Conservation (phyloP, 2,888 invertebrate species). For the Corbicula japonica region DNA sequence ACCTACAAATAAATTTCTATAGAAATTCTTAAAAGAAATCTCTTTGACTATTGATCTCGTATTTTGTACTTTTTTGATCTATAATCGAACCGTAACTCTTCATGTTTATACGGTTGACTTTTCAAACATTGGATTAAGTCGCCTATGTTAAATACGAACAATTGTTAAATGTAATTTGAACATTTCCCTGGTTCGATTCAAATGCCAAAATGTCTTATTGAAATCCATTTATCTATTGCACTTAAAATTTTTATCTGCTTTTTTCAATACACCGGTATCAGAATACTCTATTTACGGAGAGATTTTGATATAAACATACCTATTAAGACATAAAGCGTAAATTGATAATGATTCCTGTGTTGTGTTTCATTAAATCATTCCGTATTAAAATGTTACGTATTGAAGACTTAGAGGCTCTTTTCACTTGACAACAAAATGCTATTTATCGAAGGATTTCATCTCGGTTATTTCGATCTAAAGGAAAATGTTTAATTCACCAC, state of each 20-base stretch:
- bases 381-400: too few relatives aligned
- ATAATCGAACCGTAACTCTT: constrained; percentile 8
- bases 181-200: not conserved
- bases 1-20: too few relatives aligned
- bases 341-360: not conserved
- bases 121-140: constrained; percentile 27
- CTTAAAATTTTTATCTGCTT: too few relatives aligned
- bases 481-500: too few relatives aligned
- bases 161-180: constrained; percentile 37
- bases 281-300: constrained; percentile 5
- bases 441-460: too few relatives aligned
- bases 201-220: not conserved
- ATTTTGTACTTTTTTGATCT: constrained; percentile 16
- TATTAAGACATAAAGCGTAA: constrained; percentile 4
- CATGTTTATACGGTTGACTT: constrained; percentile 5
- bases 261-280: too few relatives aligned
- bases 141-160: constrained; percentile 13
- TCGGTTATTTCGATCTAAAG: too few relatives aligned
- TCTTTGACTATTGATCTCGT: constrained; percentile 19
- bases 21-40: too few relatives aligned
- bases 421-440: too few relatives aligned
- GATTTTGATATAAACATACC: constrained; percentile 3
- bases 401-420: too few relatives aligned
- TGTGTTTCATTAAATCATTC: too few relatives aligned
- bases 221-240: constrained; percentile 26